Conservation (phyloP, 2,113 vertebrate genomes). For the Mugil cephalus region DNA sequence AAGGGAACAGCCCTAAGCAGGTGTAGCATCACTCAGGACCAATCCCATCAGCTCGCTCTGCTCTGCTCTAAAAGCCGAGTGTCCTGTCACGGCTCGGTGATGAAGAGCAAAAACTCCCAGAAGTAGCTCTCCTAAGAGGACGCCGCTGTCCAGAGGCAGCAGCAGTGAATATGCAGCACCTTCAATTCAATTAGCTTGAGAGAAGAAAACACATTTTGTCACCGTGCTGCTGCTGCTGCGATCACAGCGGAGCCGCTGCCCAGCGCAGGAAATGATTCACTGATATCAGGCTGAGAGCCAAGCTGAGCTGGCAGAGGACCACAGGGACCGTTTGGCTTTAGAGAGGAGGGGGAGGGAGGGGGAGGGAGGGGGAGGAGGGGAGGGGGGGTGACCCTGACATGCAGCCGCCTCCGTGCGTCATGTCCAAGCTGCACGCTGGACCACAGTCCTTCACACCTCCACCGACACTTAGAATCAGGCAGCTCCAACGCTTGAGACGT, state of each 20-base stretch:
- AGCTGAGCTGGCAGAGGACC: conserved; percentile 50
- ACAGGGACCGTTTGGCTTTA: conserved; percentile 25
- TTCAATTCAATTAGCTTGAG: conserved; percentile 69
- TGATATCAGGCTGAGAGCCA: conserved; percentile 50
- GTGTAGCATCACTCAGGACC: conserved; percentile 34
- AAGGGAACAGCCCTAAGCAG: not conserved
- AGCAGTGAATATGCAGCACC: conserved; percentile 45
- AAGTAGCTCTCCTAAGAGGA: conserved; percentile 32
- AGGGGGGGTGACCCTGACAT: conserved; percentile 48
- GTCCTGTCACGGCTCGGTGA: conserved; percentile 46
- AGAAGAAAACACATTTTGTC: conserved; percentile 59
- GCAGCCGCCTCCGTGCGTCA: conserved; percentile 21
- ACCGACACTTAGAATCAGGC: not conserved
- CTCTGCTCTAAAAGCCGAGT: conserved; percentile 9
- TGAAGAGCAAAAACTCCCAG: conserved; percentile 43
- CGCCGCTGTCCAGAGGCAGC: conserved; percentile 26
- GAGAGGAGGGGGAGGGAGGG: not conserved
- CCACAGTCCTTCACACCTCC: conserved; percentile 26
- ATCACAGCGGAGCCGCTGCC: conserved; percentile 26
- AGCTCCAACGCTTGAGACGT: not conserved
- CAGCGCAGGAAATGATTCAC: conserved; percentile 57
- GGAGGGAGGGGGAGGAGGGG: not conserved
- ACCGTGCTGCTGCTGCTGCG: not conserved
- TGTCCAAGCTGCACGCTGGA: conserved; percentile 19
- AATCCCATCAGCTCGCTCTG: conserved; percentile 47